A percentile compares a stretch with the other conserved stretches of the same genome.
These are phyloP conservation scores for Agriopis aurantiaria DNA, from an alignment of 2,888 invertebrate genomes.

Conservation along the genomic window DNA sequence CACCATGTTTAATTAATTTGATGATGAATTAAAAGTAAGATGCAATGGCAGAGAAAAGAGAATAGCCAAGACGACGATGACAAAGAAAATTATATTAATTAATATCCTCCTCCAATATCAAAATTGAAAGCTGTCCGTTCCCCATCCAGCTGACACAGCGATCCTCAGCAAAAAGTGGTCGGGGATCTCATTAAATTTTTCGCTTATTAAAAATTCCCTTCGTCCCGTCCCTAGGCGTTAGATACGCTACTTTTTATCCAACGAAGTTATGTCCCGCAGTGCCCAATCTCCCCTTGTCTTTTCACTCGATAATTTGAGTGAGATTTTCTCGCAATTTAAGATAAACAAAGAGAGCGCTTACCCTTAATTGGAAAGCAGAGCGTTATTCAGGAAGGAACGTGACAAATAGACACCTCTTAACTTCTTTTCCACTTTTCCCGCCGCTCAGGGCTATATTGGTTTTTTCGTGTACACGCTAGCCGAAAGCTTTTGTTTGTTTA, in stretches of 20 bases:
- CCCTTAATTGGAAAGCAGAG: constrained; percentile 87
- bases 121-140: constrained; percentile 60
- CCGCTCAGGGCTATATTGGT: constrained; percentile 81
- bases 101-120: constrained; percentile 54
- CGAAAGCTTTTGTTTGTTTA: constrained; percentile 80
- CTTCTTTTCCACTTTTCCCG: constrained; percentile 84
- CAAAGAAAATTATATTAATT: constrained; percentile 35
- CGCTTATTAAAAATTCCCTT: constrained; percentile 86
- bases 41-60: constrained; percentile 10
- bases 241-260: constrained; percentile 83
- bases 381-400: constrained; percentile 85
- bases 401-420: constrained; percentile 87
- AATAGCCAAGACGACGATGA: constrained; percentile 7
- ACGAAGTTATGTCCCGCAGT: constrained; percentile 80
- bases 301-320: constrained; percentile 86
- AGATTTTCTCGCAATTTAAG: constrained; percentile 87
- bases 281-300: constrained; percentile 79
- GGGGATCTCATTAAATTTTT: constrained; percentile 84
- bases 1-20: background rate
- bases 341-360: constrained; percentile 87
- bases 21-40: background rate
- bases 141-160: constrained; percentile 69
- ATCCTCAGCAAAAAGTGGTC: constrained; percentile 71
- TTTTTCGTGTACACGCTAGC: constrained; percentile 76
- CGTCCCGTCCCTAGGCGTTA: constrained; percentile 75